Evolutionary conservation across 1,140 invertebrate genomes (phyloP).

Genomic region (Conopomorpha cramerella): DNA sequence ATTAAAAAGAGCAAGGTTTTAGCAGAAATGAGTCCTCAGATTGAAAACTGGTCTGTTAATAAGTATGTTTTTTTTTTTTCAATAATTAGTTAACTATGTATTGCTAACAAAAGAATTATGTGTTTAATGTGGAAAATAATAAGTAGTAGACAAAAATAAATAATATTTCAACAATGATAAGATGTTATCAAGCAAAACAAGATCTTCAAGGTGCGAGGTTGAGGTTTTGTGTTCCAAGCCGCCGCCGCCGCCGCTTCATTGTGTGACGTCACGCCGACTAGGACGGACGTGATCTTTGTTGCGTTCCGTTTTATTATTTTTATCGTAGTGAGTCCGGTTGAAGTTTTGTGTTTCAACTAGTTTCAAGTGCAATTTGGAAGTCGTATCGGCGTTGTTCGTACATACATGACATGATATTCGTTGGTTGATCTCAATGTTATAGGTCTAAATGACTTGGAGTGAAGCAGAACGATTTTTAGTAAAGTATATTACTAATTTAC

Average conservation of each 20-base stretch:
- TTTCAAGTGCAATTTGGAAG: slow-evolving; percentile 9
- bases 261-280: too few species aligned
- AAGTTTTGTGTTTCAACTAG: slow-evolving; percentile 31
- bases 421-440: too few species aligned
- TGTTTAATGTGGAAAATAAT: too few species aligned
- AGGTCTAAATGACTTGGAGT: too few species aligned
- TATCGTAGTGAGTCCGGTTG: slow-evolving; percentile 10
- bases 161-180: not conserved
- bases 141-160: not conserved
- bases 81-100: not conserved
- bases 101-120: not conserved
- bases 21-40: not conserved
- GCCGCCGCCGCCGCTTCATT: too few species aligned
- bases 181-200: not conserved
- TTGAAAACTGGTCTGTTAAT: too few species aligned
- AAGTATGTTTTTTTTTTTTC: not conserved
- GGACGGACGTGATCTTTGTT: too few species aligned
- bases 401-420: too few species aligned
- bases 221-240: slow-evolving; percentile 27
- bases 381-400: too few species aligned
- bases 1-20: too few species aligned
- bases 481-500: too few species aligned
- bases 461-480: too few species aligned
- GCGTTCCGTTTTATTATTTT: slow-evolving; percentile 3
- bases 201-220: not conserved